These are phyloP conservation scores for Lepisosteus osseus DNA, from an alignment of 2,113 vertebrate genomes.

Conservation along the genomic window DNA sequence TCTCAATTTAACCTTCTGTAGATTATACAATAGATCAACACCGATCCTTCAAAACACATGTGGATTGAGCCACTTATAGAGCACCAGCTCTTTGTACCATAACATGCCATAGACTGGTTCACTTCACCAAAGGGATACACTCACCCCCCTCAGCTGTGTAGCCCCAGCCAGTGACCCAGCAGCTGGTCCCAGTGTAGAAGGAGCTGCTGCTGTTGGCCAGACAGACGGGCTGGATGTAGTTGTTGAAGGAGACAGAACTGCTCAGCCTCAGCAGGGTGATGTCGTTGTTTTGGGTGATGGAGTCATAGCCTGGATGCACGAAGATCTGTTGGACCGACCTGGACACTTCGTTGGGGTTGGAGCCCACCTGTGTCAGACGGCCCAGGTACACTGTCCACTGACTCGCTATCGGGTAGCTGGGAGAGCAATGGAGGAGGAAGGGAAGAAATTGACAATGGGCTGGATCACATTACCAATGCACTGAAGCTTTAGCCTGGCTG, in stretches of 20 bases:
- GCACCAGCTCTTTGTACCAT: no score
- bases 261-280: constrained; percentile 57
- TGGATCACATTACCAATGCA: no score
- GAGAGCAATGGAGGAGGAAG: neutral
- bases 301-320: constrained; percentile 42
- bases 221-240: constrained; percentile 61
- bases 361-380: constrained; percentile 22
- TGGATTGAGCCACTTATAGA: no score
- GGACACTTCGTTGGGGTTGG: constrained; percentile 19
- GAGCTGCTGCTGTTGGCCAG: constrained; percentile 44
- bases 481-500: neutral
- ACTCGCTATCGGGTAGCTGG: constrained; percentile 21
- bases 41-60: no score
- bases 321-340: constrained; percentile 29
- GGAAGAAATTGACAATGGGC: no score
- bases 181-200: constrained; percentile 56
- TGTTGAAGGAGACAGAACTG: constrained; percentile 35
- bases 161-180: constrained; percentile 73
- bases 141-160: constrained; percentile 40
- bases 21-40: no score
- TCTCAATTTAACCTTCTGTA: no score
- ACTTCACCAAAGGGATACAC: neutral
- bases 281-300: constrained; percentile 52
- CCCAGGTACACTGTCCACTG: constrained; percentile 30
- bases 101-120: no score